phyloP scores from a whole-genome alignment of 2,888 invertebrate species.

The Leptarthrus brevirostris region DNA sequence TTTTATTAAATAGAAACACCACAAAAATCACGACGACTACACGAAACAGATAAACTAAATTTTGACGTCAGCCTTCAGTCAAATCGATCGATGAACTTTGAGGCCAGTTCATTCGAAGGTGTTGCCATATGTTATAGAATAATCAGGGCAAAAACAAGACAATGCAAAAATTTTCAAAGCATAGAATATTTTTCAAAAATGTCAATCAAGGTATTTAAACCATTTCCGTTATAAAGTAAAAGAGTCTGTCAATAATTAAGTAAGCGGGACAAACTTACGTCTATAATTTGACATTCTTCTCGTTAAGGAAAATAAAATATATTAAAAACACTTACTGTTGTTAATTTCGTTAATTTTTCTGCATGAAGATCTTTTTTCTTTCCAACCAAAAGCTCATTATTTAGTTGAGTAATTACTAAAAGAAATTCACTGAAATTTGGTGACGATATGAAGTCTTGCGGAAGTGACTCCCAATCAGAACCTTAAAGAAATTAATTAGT shows the following conservation, averaged over 20 bases:
- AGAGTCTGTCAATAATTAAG: no score
- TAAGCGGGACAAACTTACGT: no score
- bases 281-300: no score
- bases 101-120: slow-evolving; percentile 4
- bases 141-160: no score
- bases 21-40: slow-evolving; percentile 22
- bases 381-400: slow-evolving; percentile 4
- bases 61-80: slow-evolving; percentile 42
- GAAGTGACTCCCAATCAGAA: slow-evolving; percentile 58
- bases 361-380: slow-evolving; percentile 25
- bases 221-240: no score
- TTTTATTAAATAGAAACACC: slow-evolving; percentile 7
- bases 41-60: slow-evolving; percentile 17
- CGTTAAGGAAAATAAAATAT: no score
- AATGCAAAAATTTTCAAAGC: no score
- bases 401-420: slow-evolving; percentile 2
- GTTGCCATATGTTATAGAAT: slow-evolving; percentile 12
- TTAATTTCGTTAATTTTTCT: neutral
- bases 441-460: neutral
- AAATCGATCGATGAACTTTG: slow-evolving; percentile 26
- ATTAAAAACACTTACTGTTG: slow-evolving; percentile 31
- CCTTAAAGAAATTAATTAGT: no score
- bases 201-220: no score
- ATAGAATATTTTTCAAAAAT: no score
- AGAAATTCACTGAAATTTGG: neutral